Base-by-base conservation (phyloP, 2,888 invertebrate genomes). In the Lucinisca nassula region DNA sequence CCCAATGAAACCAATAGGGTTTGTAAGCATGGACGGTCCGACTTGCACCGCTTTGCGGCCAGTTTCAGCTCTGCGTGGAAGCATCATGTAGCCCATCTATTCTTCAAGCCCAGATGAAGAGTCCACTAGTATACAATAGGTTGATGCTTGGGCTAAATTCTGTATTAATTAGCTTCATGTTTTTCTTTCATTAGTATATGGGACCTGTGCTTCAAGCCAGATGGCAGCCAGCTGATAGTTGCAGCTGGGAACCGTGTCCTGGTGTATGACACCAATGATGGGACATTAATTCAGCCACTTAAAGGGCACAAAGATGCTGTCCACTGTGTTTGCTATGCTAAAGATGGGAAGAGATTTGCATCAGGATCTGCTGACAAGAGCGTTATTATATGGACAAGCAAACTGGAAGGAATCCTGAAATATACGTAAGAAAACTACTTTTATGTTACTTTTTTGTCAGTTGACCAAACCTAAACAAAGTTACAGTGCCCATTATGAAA, bases 301-400 rank as follows among this genome's bases (percentile, higher is more conserved):
- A 99, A 99, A 97, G 99, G 99, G 0, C 99, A 99, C 96, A 99
- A 99, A 96, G 99, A 99, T 89, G 97, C 98, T 24, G 99, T 99
- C 0, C 98, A 99, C 96, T 98, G 98, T 92, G 98, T 99, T 0
- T 98, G 98, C 49, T 99, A 99, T 96, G 98, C 99, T 0, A 97
- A 97, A 93, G 99, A 99, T 97, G 99, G 99, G 0, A 98, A 98
- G 95, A 97, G 98, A 93, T 99, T 99, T 97, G 99, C 99, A 0
- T 99, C 99, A 40, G 99, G 99, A 0, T 98, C 99, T 94, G 98
- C 99, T 1, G 99, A 99, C 96, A 99, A 99, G 97, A 98, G 98
- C 96, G 99, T 99, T 73, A 99, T 99, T 89, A 98, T 99, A 92
- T 99, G 99, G 99, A 99, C 98, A 0, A 98, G 98, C 45, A 98